Base-by-base conservation (phyloP, 1,140 invertebrate species). In the Pseudomyrmex flavicornis region DNA sequence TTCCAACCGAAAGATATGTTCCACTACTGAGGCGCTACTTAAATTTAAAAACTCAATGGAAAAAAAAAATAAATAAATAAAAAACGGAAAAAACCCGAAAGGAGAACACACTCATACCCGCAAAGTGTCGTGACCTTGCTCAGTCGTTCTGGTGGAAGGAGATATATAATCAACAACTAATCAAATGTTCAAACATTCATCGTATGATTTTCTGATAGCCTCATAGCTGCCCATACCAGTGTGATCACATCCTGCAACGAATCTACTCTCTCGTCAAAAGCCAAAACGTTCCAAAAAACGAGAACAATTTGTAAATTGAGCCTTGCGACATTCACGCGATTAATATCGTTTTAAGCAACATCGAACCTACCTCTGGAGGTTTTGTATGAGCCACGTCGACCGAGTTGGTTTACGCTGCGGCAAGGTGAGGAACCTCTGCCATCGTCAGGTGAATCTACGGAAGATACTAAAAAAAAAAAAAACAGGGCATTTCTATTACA, bases 351-450 rank as follows among this genome's bases (percentile, higher is more conserved):
- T 2, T 80, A 56, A 56, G 54, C 48, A 68, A 88, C 74, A 65
- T 77, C 82, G 87, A 92, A 95, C 96, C 95, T 92, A 98, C 97
- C 97, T 96, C 97, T 94, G 85, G 97, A 97, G 63, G 97, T 97
- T 95, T 97, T 97, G 94, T 97, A 97, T n/a, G 97, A 97, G 93
- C 97, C 97, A 85, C 97, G 95, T 35, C 97, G 95, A 82, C 97
- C 97, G 73, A 97, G 95, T 87, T 95, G 96, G 90, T 95, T 96
- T 75, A 95, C 94, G 77, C 96, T 96, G 91, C 96, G 95, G 92
- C 96, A 96, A 17, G 97, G 96, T 0, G 96, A 97, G 89, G 96
- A 96, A 83, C 96, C 96, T 92, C 96, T 95, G 91, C 96, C 96
- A 89, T 98, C 97, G 91, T 97, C 97, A 48, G 97, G 97, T 26